These are phyloP conservation scores for Nasonia giraulti DNA, from an alignment of 1,140 invertebrate species.

Conservation along the genomic window DNA sequence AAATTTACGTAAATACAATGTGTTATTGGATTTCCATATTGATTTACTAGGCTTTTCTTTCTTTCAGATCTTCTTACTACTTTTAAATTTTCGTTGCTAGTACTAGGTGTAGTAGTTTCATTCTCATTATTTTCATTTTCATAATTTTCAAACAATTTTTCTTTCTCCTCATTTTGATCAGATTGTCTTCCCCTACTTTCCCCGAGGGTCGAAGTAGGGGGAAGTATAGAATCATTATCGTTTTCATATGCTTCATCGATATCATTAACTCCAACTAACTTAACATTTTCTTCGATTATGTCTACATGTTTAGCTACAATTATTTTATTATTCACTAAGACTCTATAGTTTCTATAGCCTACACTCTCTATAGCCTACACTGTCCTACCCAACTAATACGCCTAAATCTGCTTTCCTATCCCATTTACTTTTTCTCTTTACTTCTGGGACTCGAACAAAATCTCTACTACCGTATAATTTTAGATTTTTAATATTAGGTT, in stretches of 20 bases:
- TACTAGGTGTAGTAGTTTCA: background rate
- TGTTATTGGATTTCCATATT: background rate
- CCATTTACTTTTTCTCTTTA: slow-evolving; percentile 53
- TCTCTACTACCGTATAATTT: slow-evolving; percentile 27
- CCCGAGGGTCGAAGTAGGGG: too few relatives aligned
- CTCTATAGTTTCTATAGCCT: too few relatives aligned
- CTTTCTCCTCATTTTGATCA: background rate
- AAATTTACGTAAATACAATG: slow-evolving; percentile 38
- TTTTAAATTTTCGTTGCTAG: slow-evolving; percentile 43
- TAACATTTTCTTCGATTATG: slow-evolving; percentile 52
- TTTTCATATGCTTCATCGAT: slow-evolving; percentile 49
- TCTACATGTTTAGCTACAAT: slow-evolving; percentile 56
- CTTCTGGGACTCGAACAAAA: slow-evolving; percentile 6
- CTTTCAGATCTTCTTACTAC: too few relatives aligned
- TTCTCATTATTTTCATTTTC: background rate
- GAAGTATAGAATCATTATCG: too few relatives aligned
- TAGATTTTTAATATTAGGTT: too few relatives aligned
- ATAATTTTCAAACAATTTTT: background rate
- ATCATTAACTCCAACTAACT: slow-evolving; percentile 12
- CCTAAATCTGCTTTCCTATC: slow-evolving; percentile 54
- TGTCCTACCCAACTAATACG: slow-evolving; percentile 44
- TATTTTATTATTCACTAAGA: slow-evolving; percentile 54
- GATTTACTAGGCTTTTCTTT: background rate
- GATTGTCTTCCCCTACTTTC: background rate
- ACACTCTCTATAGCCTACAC: background rate